Evolutionary conservation across 2,113 vertebrate genomes (phyloP).

Genomic region (Leptobrachium leishanense): DNA sequence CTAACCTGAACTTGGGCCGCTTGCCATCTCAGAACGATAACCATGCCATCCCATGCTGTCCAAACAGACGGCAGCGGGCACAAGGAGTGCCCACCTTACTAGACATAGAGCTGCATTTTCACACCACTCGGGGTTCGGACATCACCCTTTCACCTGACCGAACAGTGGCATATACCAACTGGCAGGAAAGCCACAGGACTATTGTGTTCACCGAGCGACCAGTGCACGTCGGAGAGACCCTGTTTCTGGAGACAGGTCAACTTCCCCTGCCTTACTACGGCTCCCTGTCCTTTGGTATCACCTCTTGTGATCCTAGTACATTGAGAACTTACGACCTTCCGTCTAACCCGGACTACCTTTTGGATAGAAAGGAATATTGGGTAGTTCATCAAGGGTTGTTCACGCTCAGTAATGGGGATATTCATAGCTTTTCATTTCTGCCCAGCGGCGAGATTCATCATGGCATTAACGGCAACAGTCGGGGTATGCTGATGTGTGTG

Average conservation of each 20-base stretch:
- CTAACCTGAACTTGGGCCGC: slow-evolving; percentile 82
- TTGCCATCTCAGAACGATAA: slow-evolving; percentile 68
- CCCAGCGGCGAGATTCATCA: slow-evolving; percentile 89
- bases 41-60: slow-evolving; percentile 84
- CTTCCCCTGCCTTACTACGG: slow-evolving; percentile 87
- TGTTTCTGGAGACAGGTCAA: slow-evolving; percentile 90
- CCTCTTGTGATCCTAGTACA: slow-evolving; percentile 89
- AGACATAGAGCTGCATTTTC: slow-evolving; percentile 91
- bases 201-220: slow-evolving; percentile 93
- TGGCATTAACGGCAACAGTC: slow-evolving; percentile 82
- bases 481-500: slow-evolving; percentile 89
- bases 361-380: slow-evolving; percentile 98
- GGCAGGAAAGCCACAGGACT: slow-evolving; percentile 88
- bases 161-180: slow-evolving; percentile 84
- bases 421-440: slow-evolving; percentile 89
- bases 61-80: slow-evolving; percentile 66
- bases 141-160: slow-evolving; percentile 90
- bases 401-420: slow-evolving; percentile 79
- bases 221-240: slow-evolving; percentile 83
- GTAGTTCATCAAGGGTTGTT: slow-evolving; percentile 90
- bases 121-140: slow-evolving; percentile 84
- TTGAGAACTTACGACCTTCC: slow-evolving; percentile 89
- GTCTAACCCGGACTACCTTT: slow-evolving; percentile 86
- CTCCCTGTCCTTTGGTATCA: slow-evolving; percentile 88
- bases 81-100: slow-evolving; percentile 75